Conservation (phyloP, 1,140 invertebrate species). For the Oncopodura yosiiana region DNA sequence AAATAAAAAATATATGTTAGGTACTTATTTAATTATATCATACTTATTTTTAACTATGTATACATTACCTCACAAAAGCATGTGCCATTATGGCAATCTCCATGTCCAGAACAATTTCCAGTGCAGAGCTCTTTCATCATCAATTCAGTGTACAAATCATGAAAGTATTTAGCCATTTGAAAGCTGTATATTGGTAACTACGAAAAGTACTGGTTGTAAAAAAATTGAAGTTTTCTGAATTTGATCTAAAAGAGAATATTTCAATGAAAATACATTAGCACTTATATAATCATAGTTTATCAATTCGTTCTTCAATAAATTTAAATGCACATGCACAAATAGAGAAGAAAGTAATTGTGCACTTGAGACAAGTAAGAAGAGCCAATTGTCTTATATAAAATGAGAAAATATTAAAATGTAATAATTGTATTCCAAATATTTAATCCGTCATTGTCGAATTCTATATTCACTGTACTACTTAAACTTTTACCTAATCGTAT, state of each 20-base stretch:
- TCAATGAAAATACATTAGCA: constrained; percentile 1
- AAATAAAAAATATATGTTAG: background rate
- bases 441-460: too few relatives aligned
- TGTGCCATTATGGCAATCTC: constrained; percentile 80
- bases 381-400: too few relatives aligned
- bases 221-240: too few relatives aligned
- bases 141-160: constrained; percentile 32
- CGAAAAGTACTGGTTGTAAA: too few relatives aligned
- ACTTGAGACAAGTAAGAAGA: constrained; percentile 8
- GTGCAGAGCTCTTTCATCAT: constrained; percentile 39
- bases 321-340: background rate
- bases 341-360: too few relatives aligned
- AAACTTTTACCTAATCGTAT: too few relatives aligned
- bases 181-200: too few relatives aligned
- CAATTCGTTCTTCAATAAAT: background rate
- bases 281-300: background rate
- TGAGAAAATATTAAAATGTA: too few relatives aligned
- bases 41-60: constrained; percentile 32
- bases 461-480: too few relatives aligned
- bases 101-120: constrained; percentile 72
- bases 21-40: background rate
- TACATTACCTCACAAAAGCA: constrained; percentile 75
- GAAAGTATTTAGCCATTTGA: constrained; percentile 36
- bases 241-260: too few relatives aligned
- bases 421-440: too few relatives aligned